Base-by-base conservation (phyloP, 2,797 vertebrate species). In the Gila robusta region DNA sequence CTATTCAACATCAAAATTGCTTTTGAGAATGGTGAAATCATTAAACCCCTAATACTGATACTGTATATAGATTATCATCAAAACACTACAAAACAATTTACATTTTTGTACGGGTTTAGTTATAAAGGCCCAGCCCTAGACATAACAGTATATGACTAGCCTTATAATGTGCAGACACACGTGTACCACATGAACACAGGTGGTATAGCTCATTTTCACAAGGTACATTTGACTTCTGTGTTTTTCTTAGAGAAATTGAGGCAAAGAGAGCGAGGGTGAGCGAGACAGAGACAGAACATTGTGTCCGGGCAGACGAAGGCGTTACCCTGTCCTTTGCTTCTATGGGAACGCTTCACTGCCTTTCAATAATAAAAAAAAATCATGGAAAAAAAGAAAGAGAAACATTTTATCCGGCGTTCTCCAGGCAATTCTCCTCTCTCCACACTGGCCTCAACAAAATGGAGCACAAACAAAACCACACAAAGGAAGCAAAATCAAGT, bases 271-370 rank as follows among this genome's bases (percentile, higher is more conserved):
- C 81, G 91, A 92, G 89, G n/a, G 28, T 66, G n/a, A 62, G n/a
- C 88, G 37, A 83, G n/a, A 88, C 77, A 87, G 90, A 85, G 91
- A 93, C 90, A 91, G 90, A 91, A 89, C 87, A 91, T 86, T 93
- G 82, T 91, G 91, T 93, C 90, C 91, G 91, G 82, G 86, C 86
- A 90, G 91, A 93, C 88, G 84, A 90, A 93, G 91, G 91, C 89
- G 89, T 82, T 91, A 93, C 93, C 91, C 91, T 94, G 92, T 93
- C 91, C 89, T 91, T 93, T 91, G 92, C 93, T 93, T 94, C 91
- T 89, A 86, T 90, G 87, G 90, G 81, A 94, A 94, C 87, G 93
- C 91, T 95, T 96, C 93, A 93, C 90, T 94, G 93, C 91, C 91
- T 94, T 95, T 92, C 93, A 89, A 95, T 94, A 94, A 95, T 93